Percentiles rank a stretch among this genome's conserved stretches.
Evolutionary conservation across 2,113 vertebrate genomes (phyloP).

Genomic region (Genyomyrus donnyi): DNA sequence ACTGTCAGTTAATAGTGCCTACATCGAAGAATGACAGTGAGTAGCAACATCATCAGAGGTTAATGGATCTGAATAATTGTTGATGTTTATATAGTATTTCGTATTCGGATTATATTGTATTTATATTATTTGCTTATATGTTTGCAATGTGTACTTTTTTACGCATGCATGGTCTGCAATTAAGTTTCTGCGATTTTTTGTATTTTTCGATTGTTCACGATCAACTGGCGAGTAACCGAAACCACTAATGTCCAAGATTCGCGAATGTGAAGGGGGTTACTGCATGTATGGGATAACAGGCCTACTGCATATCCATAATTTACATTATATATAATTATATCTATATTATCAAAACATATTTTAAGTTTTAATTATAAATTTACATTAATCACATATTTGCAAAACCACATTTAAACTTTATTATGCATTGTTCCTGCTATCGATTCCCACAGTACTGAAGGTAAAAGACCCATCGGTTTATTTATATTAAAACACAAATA

Average conservation of each 20-base stretch:
- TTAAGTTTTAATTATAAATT: neutral
- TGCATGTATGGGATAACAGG: neutral
- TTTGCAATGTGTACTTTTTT: neutral
- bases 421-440: neutral
- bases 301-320: neutral
- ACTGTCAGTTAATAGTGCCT: neutral
- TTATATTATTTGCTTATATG: too few relatives aligned
- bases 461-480: neutral
- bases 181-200: neutral
- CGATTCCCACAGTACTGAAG: neutral
- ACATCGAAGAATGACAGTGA: neutral
- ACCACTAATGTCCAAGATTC: neutral
- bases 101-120: too few relatives aligned
- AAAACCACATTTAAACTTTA: neutral
- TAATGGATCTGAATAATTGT: too few relatives aligned
- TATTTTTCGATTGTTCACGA: neutral
- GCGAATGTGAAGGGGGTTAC: neutral
- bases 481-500: neutral
- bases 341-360: neutral
- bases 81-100: too few relatives aligned
- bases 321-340: neutral
- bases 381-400: neutral
- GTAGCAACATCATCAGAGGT: neutral
- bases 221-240: neutral
- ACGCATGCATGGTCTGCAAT: neutral